These are phyloP conservation scores for Noctua janthina DNA, from an alignment of 2,888 invertebrate species.

Conservation along the genomic window DNA sequence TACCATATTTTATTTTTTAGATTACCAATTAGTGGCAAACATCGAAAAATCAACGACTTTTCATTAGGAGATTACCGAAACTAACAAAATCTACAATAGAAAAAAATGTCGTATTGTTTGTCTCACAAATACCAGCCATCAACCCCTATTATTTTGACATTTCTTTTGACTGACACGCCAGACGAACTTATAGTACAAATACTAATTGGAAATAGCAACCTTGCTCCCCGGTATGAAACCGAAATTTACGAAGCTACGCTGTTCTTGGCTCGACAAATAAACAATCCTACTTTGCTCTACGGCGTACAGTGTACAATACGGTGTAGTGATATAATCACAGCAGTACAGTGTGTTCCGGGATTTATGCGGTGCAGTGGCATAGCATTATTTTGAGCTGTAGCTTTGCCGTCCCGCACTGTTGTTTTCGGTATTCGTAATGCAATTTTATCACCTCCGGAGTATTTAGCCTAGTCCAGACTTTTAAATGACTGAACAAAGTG, in stretches of 20 bases:
- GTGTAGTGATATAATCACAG: slow-evolving; percentile 8
- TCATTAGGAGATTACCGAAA: too few relatives aligned
- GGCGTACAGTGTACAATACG: neutral
- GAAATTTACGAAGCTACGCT: slow-evolving; percentile 5
- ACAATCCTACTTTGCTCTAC: slow-evolving; percentile 11
- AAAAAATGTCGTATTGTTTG: neutral
- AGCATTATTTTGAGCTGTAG: slow-evolving; percentile 37
- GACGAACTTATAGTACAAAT: neutral
- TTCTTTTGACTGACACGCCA: neutral
- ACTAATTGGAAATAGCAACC: neutral
- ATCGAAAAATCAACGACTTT: too few relatives aligned
- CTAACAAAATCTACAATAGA: too few relatives aligned
- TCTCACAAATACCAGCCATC: neutral
- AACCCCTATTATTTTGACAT: neutral
- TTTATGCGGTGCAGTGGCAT: slow-evolving; percentile 27
- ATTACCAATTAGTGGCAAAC: too few relatives aligned
- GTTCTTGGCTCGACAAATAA: slow-evolving; percentile 20
- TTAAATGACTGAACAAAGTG: neutral
- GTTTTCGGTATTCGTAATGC: slow-evolving; percentile 28
- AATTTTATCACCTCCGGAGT: slow-evolving; percentile 15
- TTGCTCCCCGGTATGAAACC: neutral
- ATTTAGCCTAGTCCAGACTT: neutral
- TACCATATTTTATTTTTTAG: neutral
- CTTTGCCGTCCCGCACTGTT: neutral
- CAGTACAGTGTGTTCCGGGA: slow-evolving; percentile 19